These are phyloP conservation scores for Calliopum simillimum DNA, from an alignment of 2,888 invertebrate species.

Conservation along the genomic window DNA sequence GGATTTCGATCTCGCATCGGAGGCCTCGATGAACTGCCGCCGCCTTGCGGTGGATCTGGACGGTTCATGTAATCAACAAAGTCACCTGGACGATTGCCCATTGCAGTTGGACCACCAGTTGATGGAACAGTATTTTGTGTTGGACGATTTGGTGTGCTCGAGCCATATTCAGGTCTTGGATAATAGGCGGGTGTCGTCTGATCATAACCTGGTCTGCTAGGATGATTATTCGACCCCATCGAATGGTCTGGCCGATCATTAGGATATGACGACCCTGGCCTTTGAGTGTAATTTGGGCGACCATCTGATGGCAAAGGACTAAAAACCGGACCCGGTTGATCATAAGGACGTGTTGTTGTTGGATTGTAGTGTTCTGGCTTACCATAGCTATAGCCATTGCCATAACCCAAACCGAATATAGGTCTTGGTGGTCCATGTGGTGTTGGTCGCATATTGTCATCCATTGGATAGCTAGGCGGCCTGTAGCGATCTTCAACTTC, in stretches of 20 bases:
- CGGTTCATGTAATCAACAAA: slow-evolving; percentile 59
- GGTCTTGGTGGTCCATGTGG: slow-evolving; percentile 60
- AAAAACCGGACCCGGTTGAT: slow-evolving; percentile 42
- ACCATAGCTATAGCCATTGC: slow-evolving; percentile 65
- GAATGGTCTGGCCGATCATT: slow-evolving; percentile 45
- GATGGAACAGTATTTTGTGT: not conserved
- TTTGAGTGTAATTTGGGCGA: slow-evolving; percentile 50
- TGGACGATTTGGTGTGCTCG: slow-evolving; percentile 5
- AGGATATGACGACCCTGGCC: slow-evolving; percentile 48
- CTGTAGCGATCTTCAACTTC: slow-evolving; percentile 61
- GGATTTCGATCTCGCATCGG: slow-evolving; percentile 40
- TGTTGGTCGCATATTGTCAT: slow-evolving; percentile 49
- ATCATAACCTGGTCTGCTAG: slow-evolving; percentile 46
- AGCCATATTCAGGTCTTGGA: slow-evolving; percentile 38
- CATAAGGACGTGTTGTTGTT: slow-evolving; percentile 52
- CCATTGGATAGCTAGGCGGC: slow-evolving; percentile 50
- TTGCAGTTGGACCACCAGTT: not conserved
- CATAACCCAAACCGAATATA: slow-evolving; percentile 63
- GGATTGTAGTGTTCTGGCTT: slow-evolving; percentile 60
- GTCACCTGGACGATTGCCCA: slow-evolving; percentile 41
- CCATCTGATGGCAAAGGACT: slow-evolving; percentile 34
- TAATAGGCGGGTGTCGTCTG: slow-evolving; percentile 46
- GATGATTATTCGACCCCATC: slow-evolving; percentile 1
- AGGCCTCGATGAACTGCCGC: slow-evolving; percentile 46
- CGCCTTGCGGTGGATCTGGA: slow-evolving; percentile 56